Percentiles rank a stretch among this genome's conserved stretches.
Conservation (phyloP, 2,888 invertebrate genomes). For the Steinernema hermaphroditum region DNA sequence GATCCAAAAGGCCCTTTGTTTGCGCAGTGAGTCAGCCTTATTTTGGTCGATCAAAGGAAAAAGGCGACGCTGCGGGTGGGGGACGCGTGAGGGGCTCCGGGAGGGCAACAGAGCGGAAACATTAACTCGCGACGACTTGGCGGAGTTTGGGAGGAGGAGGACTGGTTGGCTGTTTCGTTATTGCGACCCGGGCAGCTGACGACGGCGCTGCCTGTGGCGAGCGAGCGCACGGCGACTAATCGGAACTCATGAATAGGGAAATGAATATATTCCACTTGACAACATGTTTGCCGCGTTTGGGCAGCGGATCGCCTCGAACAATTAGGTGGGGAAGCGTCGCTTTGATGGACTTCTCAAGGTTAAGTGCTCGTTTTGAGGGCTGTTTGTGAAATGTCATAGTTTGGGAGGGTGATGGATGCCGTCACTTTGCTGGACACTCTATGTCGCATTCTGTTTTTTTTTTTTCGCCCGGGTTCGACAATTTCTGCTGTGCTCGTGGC, state of each 20-base stretch:
- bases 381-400: too few relatives aligned
- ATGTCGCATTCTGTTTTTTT: too few relatives aligned
- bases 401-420: too few relatives aligned
- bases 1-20: neutral
- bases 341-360: too few relatives aligned
- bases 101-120: slow-evolving; percentile 30
- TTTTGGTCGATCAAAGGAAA: slow-evolving; percentile 7
- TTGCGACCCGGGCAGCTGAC: slow-evolving; percentile 28
- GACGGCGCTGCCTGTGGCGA: slow-evolving; percentile 23
- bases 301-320: too few relatives aligned
- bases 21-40: slow-evolving; percentile 25
- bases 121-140: slow-evolving; percentile 28
- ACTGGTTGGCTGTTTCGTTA: slow-evolving; percentile 21
- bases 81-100: slow-evolving; percentile 2
- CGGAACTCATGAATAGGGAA: slow-evolving; percentile 28
- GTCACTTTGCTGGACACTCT: too few relatives aligned
- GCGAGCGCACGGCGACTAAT: slow-evolving; percentile 3
- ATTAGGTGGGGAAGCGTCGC: too few relatives aligned
- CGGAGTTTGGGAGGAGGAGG: neutral
- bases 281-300: neutral
- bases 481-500: too few relatives aligned
- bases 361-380: too few relatives aligned
- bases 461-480: too few relatives aligned
- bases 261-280: slow-evolving; percentile 13
- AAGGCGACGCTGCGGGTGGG: neutral